Conservation (phyloP, 2,888 invertebrate species). For the Ariolimax columbianus region DNA sequence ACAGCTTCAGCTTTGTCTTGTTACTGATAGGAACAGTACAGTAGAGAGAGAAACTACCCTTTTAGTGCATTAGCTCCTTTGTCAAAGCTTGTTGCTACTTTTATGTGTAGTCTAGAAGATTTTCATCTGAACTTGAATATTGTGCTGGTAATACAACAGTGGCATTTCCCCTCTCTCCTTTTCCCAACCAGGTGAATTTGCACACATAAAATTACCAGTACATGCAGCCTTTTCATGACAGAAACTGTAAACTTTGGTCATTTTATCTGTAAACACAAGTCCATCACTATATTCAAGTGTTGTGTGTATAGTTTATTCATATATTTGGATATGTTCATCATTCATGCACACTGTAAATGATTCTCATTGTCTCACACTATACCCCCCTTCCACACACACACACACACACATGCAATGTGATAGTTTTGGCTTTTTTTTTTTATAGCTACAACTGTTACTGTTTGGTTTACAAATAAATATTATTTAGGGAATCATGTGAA, state of each 20-base stretch:
- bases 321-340: neutral
- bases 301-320: neutral
- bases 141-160: neutral
- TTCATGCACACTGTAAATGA: neutral
- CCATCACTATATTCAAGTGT: neutral
- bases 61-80: neutral
- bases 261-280: neutral
- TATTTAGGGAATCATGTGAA: neutral
- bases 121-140: neutral
- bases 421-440: neutral
- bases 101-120: neutral
- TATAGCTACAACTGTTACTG: neutral
- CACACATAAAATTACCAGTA: neutral
- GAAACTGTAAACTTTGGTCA: neutral
- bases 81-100: neutral
- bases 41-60: neutral
- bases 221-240: neutral
- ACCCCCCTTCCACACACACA: no score
- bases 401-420: neutral
- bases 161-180: neutral
- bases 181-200: neutral
- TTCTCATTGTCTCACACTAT: conserved; percentile 22
- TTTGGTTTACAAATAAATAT: neutral
- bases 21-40: neutral
- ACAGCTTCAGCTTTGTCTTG: neutral